Conservation (phyloP, 92 coral and sea anemone genomes). For the Galaxea fascicularis region DNA sequence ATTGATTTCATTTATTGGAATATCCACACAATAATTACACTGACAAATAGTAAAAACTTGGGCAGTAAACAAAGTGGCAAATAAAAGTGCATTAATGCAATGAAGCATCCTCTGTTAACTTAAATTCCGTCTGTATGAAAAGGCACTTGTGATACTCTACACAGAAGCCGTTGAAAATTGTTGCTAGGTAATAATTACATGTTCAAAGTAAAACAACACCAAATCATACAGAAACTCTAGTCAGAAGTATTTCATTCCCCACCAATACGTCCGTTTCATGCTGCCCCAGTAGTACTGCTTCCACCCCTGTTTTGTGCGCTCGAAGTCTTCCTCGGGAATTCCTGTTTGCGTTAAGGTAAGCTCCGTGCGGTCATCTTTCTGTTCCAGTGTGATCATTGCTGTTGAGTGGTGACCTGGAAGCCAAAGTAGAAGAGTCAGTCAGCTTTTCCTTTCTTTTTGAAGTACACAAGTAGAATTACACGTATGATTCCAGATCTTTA, state of each 20-base stretch:
- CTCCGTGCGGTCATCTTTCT: conserved; percentile 91
- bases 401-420: conserved; percentile 85
- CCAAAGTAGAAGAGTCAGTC: neutral
- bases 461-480: too few relatives aligned
- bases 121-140: conserved; percentile 37
- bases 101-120: neutral
- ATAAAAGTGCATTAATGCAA: neutral
- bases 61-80: neutral
- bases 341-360: conserved; percentile 87
- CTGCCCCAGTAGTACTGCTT: conserved; percentile 93
- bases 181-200: conserved; percentile 23
- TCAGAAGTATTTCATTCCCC: conserved; percentile 94
- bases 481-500: too few relatives aligned
- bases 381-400: conserved; percentile 78
- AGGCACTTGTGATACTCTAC: conserved; percentile 17
- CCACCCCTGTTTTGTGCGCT: conserved; percentile 93
- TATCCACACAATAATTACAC: neutral
- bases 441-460: neutral
- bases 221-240: conserved; percentile 61
- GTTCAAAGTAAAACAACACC: conserved; percentile 50
- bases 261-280: conserved; percentile 89
- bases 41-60: too few relatives aligned
- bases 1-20: neutral
- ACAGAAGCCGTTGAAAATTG: neutral
- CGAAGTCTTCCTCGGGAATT: conserved; percentile 89